Evolutionary conservation across 2,797 vertebrate genomes (phyloP).

Genomic region (Anableps anableps): DNA sequence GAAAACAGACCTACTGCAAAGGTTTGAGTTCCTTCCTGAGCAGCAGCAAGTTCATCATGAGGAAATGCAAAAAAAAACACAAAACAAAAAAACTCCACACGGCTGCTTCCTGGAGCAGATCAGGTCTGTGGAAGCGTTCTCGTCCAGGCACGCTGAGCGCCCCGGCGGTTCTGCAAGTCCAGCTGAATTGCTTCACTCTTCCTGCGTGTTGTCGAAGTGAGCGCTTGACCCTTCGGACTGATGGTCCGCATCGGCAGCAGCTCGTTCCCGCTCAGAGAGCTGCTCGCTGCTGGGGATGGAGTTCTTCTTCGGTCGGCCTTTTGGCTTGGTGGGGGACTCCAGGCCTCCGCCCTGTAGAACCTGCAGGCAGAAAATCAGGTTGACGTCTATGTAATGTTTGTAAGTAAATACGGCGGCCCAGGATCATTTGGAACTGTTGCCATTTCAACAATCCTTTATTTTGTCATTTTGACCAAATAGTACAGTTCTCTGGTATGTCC

Average conservation of each 20-base stretch:
- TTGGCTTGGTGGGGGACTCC: constrained; percentile 97
- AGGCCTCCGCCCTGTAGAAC: constrained; percentile 96
- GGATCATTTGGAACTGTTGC: not conserved
- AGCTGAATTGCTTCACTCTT: constrained; percentile 81
- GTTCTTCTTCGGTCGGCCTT: constrained; percentile 98
- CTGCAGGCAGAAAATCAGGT: constrained; percentile 63
- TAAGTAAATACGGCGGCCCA: not conserved
- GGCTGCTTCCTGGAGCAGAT: constrained; percentile 25
- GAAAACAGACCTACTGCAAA: constrained; percentile 74
- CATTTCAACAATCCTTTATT: not conserved
- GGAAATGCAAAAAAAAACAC: constrained; percentile 19
- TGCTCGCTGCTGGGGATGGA: constrained; percentile 97
- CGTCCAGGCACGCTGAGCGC: constrained; percentile 9
- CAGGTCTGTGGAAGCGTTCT: constrained; percentile 20
- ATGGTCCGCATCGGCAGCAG: constrained; percentile 82
- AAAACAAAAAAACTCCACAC: not conserved
- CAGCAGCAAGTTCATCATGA: constrained; percentile 58
- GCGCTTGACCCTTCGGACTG: constrained; percentile 79
- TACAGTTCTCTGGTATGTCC: not conserved
- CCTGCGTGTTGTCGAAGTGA: constrained; percentile 83
- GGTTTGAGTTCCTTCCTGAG: constrained; percentile 60
- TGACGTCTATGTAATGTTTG: not conserved
- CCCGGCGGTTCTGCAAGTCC: constrained; percentile 8
- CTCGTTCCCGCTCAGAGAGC: constrained; percentile 91
- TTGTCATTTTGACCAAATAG: not conserved